A percentile compares a stretch with the other conserved stretches of the same genome.
phyloP scores from a whole-genome alignment of 2,888 invertebrate species.

The Thecophora atra region DNA sequence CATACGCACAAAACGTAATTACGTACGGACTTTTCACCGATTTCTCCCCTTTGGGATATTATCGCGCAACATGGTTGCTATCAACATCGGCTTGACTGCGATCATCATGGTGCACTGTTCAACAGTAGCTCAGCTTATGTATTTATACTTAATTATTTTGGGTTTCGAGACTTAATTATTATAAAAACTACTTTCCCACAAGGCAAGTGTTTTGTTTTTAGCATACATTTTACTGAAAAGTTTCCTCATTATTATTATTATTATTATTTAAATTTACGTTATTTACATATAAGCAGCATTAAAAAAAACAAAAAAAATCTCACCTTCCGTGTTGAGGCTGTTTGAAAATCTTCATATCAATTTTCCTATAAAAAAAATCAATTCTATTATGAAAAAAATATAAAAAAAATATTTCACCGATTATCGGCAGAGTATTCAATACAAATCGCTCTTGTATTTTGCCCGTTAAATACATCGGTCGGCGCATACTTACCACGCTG shows the following conservation, averaged over 20 bases:
- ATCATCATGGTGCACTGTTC: no score
- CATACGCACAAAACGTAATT: no score
- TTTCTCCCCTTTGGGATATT: no score
- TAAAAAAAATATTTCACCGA: constrained; percentile 43
- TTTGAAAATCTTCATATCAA: constrained; percentile 43
- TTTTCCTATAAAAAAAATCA: constrained; percentile 41
- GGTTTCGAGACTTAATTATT: no score
- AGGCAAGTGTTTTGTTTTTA: constrained; percentile 14
- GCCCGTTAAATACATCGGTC: constrained; percentile 41
- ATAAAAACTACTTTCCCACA: not conserved
- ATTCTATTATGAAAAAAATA: constrained; percentile 39
- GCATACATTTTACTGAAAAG: constrained; percentile 35
- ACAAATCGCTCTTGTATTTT: constrained; percentile 28
- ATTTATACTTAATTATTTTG: no score
- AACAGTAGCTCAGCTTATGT: no score
- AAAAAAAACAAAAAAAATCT: constrained; percentile 48
- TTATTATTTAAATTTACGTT: constrained; percentile 31
- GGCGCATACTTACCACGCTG: constrained; percentile 62
- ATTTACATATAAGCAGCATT: constrained; percentile 34
- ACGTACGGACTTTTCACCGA: no score
- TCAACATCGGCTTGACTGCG: no score
- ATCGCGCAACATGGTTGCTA: no score
- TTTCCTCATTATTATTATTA: constrained; percentile 40
- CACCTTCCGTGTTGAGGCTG: constrained; percentile 44
- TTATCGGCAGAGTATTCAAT: constrained; percentile 38